Evolutionary conservation across 2,113 vertebrate genomes (phyloP), one percentile per base, ranked within the genome.

Genomic region (Nerophis ophidion): DNA sequence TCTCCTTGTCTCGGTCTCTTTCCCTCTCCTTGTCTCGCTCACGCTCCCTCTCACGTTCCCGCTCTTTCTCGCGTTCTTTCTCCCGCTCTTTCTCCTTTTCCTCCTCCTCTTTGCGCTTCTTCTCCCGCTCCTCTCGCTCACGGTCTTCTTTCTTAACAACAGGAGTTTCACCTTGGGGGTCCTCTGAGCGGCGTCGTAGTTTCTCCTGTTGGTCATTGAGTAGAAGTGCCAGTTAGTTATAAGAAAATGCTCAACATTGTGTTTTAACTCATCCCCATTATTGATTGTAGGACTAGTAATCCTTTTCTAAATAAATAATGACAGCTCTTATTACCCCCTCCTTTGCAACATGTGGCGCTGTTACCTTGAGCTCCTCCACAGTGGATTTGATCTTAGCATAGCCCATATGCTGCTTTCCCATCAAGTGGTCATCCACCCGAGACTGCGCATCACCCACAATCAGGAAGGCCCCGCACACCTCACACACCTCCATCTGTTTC

Each of bases 361-460:
- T 89, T 85, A 99, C 97, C 91, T 98, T 98, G 65, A 99, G 89
- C 79, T 99, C 97, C 84, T 99, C 95, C 62, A 99, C 96, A 34
- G 97, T 98, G 70, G 93, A 93, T 88, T 99, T 99, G 83, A 99
- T 99, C 89, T 99, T 99, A 79, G 97, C 97, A 44, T 99, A 99
- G 71, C 97, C 97, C 97, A 99, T 98, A 86, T 99, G 97, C 68
- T 98, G 97, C 71, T 99, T 99, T 74, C 97, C 97, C 97, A 99
- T 99, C 81, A 99, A 89, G 80, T 99, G 97, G 81, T 99, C 97
- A 42, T 99, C 96, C 77, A 99, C 96, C 48, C 96, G 84, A 69
- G 96, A 98, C 81, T 99, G 97, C 48, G 97, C 96, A 57, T 99
- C 97, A 52, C 97, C 96, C 53, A 99, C 96, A 48, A 98, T 99